Evolutionary conservation across 37 sponge, comb jelly and placozoan species (phyloP), one percentile per base, ranked within the genome.

Genomic region (Axinella damicornis): DNA sequence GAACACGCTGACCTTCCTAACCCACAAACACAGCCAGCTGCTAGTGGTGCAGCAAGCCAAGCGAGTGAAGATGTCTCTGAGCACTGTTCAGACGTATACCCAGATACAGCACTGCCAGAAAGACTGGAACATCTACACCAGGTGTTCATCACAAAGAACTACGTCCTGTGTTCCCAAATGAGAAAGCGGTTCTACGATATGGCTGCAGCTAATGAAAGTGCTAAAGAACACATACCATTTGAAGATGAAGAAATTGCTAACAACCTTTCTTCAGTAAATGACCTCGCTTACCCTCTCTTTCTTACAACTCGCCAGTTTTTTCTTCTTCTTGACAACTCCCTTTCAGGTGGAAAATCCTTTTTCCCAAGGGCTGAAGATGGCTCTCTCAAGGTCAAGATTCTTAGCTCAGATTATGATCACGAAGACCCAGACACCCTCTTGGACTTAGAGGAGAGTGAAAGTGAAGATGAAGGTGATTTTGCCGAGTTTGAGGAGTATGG

Each of bases 91-190:
- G 46, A 46, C 9, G 9, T 46, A 12, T 46, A 46, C 9, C 46
- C 46, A 46, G 6, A 46, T 12, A 4, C 4, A 46, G 9, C 46
- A 4, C 46, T 46, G 46, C 4, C 46, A 4, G 4, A 46, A 4
- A 46, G 46, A 4, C 4, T 12, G 6, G 89, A 85, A 68, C 85
- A 89, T 37, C 77, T 92, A 38, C 95, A 92, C 31, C 95, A 95
- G 54, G 75, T 95, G 1, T 95, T 95, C 65, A 62, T 95, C 57
- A 95, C 95, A 0, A 95, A 95, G 79, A 95, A 91, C 53, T 69
- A 76, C 57, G 84, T 89, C 37, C 81, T 95, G 0, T 92, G 93
- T 62, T 34, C 85, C 0, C 90, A 92, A 32, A 85, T 95, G 69
- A 79, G 81, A 57, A 88, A 85, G 58, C 53, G 86, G 24, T 92